A percentile compares a stretch with the other conserved stretches of the same genome.
phyloP scores from a whole-genome alignment of 2,888 invertebrate genomes.

The Eristalis tenax region DNA sequence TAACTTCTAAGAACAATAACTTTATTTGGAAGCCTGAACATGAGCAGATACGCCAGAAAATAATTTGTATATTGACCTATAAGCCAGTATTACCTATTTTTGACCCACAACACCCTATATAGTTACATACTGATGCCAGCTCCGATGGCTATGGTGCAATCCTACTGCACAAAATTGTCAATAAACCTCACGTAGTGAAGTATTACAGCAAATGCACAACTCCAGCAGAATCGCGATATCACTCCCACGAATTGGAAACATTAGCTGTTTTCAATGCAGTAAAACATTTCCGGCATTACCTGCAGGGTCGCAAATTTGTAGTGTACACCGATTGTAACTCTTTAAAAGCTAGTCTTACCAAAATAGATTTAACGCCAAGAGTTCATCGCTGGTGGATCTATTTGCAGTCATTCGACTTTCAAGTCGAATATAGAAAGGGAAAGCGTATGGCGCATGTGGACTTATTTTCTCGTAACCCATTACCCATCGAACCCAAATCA shows the following conservation, averaged over 20 bases:
- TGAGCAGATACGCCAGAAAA: too few relatives aligned
- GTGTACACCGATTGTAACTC: too few relatives aligned
- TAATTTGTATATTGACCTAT: constrained; percentile 24
- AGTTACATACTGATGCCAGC: constrained; percentile 65
- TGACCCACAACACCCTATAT: constrained; percentile 58
- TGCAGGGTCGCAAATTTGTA: too few relatives aligned
- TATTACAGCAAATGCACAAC: too few relatives aligned
- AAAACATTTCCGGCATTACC: too few relatives aligned
- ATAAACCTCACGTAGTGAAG: too few relatives aligned
- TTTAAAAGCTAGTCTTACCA: constrained; percentile 27
- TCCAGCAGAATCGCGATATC: too few relatives aligned
- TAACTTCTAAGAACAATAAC: neutral
- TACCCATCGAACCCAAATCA: neutral
- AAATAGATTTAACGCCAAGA: constrained; percentile 51
- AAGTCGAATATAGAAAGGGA: constrained; percentile 3
- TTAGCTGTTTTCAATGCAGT: too few relatives aligned
- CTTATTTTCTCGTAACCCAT: too few relatives aligned
- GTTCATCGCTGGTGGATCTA: constrained; percentile 55
- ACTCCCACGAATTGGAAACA: too few relatives aligned
- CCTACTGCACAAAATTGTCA: too few relatives aligned
- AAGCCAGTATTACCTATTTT: constrained; percentile 67
- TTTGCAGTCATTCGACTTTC: constrained; percentile 39
- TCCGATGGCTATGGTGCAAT: too few relatives aligned
- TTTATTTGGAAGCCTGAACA: neutral
- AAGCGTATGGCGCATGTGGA: neutral